Evolutionary conservation across 2,888 invertebrate genomes (phyloP), one percentile per base, ranked within the genome.

Genomic region (Eupithecia pulchellata): DNA sequence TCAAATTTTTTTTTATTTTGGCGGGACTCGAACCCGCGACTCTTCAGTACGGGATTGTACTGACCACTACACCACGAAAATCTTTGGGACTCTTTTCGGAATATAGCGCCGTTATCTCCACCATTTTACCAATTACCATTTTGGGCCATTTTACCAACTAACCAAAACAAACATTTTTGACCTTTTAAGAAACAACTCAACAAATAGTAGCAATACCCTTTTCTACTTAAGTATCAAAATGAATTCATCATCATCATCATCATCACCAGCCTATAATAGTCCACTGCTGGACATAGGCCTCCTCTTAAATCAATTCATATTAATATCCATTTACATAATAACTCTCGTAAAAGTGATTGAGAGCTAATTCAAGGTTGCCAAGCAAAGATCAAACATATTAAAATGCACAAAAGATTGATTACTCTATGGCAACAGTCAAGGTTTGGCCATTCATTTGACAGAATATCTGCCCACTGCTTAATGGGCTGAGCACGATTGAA

Each of bases 351-450:
- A 47, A 36, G 39, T 60, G 60, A 68, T 55, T 55, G 36, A 68
- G 30, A 42, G 66, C 11, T 39, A 30, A 36, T 32, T 57, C 68
- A 68, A 71, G 71, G 68, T 52, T 64, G 32, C 17, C 42, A 65
- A 64, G 25, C 47, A 62, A 68, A 68, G 64, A 71, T 68, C 71
- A 65, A 71, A 65, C 32, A 64, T 60, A 71, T 71, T 67, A 67
- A 67, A 67, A 71, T 42, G 14, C 25, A 61, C 47, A 64, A 60
- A 68, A 68, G 71, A 68, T 68, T 68, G 68, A 71, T 71, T 65
- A 57, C 61, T 57, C 39, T 14, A 9, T 6, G 61, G 30, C n/a
- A 64, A 64, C 39, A 71, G 62, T 32, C 71, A 68, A 71, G 71
- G 71, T 61, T 60, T 63, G 29, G 14, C 25, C 29, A 42, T 32